Conservation (phyloP, 2,113 vertebrate species). For the Notarius quadriscutis region DNA sequence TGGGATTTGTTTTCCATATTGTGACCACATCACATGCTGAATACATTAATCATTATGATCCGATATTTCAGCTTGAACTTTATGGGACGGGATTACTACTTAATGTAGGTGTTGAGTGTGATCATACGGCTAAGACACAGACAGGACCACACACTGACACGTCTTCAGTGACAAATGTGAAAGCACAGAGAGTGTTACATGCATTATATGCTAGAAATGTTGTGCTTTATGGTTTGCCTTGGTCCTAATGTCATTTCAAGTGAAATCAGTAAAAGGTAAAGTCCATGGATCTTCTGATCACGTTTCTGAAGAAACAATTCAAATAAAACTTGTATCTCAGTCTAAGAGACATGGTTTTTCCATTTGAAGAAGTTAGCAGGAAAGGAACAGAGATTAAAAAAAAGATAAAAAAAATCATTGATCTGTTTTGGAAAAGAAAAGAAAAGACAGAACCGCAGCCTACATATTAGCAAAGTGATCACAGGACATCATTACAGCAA, state of each 20-base stretch:
- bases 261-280: not conserved
- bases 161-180: not conserved
- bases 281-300: constrained; percentile 8
- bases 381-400: not conserved
- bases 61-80: not conserved
- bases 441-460: not conserved
- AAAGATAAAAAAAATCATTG: not conserved
- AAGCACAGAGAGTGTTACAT: not conserved
- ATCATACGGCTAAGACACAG: not conserved
- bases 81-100: not conserved
- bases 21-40: too few species aligned
- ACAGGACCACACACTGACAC: not conserved
- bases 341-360: not conserved
- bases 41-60: not conserved
- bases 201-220: not conserved
- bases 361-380: not conserved
- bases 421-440: not conserved
- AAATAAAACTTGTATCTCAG: not conserved
- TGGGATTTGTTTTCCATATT: not conserved
- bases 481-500: not conserved
- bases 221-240: not conserved
- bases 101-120: not conserved
- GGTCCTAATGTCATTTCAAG: not conserved
- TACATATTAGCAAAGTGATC: not conserved
- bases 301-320: not conserved